Conservation (phyloP, 2,797 vertebrate species). For the Sebastes nivosus region DNA sequence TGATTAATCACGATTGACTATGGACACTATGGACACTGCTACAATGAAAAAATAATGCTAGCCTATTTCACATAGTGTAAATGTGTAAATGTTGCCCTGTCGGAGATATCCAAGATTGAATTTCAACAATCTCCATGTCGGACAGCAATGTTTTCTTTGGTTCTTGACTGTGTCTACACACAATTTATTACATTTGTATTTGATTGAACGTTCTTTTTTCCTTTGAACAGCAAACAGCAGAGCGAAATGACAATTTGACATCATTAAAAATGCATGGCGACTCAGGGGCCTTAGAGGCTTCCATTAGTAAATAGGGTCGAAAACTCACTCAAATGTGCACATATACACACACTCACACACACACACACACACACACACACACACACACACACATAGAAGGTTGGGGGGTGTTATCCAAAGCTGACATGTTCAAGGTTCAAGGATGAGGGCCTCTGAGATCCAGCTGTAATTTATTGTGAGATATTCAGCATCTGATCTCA, state of each 20-base stretch:
- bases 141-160: slow-evolving; percentile 1
- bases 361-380: background rate
- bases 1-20: fast-evolving
- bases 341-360: background rate
- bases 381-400: slow-evolving; percentile 7
- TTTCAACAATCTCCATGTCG: slow-evolving; percentile 3
- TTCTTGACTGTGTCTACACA: slow-evolving; percentile 47
- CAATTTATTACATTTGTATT: slow-evolving; percentile 53
- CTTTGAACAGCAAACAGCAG: slow-evolving; percentile 73
- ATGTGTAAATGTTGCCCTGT: background rate
- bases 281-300: slow-evolving; percentile 74
- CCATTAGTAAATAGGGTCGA: slow-evolving; percentile 83
- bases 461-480: slow-evolving; percentile 93
- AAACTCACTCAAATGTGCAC: slow-evolving; percentile 64
- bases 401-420: slow-evolving; percentile 79
- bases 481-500: slow-evolving; percentile 91
- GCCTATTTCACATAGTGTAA: background rate
- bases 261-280: slow-evolving; percentile 81
- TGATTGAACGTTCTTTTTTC: slow-evolving; percentile 36
- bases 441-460: slow-evolving; percentile 85
- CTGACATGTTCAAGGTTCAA: slow-evolving; percentile 79
- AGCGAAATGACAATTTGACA: slow-evolving; percentile 79
- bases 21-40: no score
- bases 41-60: background rate
- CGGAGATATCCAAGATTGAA: background rate